A percentile compares a stretch with the other conserved stretches of the same genome.
Conservation (phyloP, 2,113 vertebrate species). For the Pedetes capensis region DNA sequence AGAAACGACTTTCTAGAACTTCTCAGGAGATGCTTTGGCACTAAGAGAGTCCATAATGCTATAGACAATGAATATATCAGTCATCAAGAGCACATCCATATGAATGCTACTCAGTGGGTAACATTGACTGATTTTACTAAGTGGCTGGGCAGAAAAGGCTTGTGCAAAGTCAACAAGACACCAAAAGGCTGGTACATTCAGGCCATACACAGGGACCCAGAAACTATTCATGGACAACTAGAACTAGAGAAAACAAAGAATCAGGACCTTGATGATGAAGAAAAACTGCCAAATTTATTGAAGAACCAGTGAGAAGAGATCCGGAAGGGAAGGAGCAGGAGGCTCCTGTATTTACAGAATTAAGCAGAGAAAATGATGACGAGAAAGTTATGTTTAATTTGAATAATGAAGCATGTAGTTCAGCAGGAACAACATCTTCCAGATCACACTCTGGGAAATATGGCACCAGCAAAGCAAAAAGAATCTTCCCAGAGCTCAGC, state of each 20-base stretch:
- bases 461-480: too few species aligned
- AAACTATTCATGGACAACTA: constrained; percentile 92
- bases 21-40: constrained; percentile 94
- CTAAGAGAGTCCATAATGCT: constrained; percentile 98
- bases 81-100: constrained; percentile 95
- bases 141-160: constrained; percentile 97
- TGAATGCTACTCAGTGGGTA: constrained; percentile 98
- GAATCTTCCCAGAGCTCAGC: too few species aligned
- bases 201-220: constrained; percentile 95
- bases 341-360: too few species aligned
- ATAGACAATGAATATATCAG: constrained; percentile 99
- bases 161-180: constrained; percentile 96
- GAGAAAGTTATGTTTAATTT: too few species aligned
- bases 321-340: constrained; percentile 88
- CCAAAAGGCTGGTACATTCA: constrained; percentile 98
- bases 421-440: too few species aligned
- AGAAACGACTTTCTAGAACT: constrained; percentile 95
- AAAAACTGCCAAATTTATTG: constrained; percentile 94
- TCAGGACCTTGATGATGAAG: constrained; percentile 95
- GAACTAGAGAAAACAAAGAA: constrained; percentile 95
- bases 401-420: too few species aligned
- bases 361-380: too few species aligned
- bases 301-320: constrained; percentile 94
- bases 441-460: too few species aligned
- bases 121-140: constrained; percentile 98